Evolutionary conservation across 2,113 vertebrate genomes (phyloP).

Genomic region (Chamaetylas fuelleborni): DNA sequence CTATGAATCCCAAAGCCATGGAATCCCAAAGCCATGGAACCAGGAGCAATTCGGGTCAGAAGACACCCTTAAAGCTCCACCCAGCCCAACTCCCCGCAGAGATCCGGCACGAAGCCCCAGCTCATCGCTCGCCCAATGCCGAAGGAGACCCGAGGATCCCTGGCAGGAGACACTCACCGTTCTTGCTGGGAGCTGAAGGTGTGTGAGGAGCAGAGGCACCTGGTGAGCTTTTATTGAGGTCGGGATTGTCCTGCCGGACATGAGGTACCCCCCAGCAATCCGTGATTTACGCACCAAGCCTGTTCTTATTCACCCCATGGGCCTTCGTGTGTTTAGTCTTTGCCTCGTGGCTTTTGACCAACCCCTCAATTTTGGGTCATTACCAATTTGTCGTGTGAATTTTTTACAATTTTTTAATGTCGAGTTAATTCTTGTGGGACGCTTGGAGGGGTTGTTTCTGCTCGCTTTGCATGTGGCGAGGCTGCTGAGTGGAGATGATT

Average conservation of each 20-base stretch:
- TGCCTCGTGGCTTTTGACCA: constrained; percentile 11
- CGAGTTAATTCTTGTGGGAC: constrained; percentile 30
- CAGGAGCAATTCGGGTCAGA: background rate
- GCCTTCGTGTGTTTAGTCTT: background rate
- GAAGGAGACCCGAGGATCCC: background rate
- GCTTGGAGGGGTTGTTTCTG: background rate
- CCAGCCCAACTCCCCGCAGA: background rate
- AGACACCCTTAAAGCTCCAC: background rate
- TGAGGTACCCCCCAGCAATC: constrained; percentile 55
- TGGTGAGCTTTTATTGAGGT: constrained; percentile 45
- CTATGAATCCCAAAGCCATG: rapidly evolving
- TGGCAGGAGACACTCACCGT: constrained; percentile 1
- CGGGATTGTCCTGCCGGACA: background rate
- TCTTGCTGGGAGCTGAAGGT: background rate
- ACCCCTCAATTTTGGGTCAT: constrained; percentile 17
- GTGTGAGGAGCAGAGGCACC: constrained; percentile 29
- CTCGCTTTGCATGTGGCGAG: background rate
- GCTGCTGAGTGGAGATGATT: background rate
- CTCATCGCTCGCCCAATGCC: background rate
- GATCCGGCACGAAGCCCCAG: background rate
- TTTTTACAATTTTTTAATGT: constrained; percentile 69
- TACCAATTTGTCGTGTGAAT: constrained; percentile 23
- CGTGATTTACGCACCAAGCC: background rate
- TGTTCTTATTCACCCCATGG: constrained; percentile 10
- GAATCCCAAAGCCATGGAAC: background rate